Conservation (phyloP, 30 jellyfish, hydroid and myxozoan species). For the Aurelia aurita region DNA sequence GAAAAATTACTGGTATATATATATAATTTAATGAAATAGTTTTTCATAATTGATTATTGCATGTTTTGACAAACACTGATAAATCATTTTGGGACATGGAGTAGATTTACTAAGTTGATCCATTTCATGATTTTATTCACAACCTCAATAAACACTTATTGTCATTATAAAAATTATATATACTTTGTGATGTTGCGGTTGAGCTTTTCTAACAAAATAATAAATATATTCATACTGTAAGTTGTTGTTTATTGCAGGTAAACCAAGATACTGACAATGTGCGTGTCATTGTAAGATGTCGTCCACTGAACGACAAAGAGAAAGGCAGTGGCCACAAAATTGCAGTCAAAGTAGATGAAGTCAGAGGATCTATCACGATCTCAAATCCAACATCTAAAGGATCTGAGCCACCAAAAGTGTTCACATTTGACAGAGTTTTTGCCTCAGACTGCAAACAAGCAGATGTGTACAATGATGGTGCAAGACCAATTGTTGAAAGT, state of each 20-base stretch:
- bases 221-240: background rate
- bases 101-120: too few relatives aligned
- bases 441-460: conserved; percentile 98
- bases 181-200: too few relatives aligned
- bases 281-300: conserved; percentile 94
- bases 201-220: too few relatives aligned
- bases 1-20: too few relatives aligned
- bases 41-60: too few relatives aligned
- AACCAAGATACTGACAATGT: conserved; percentile 82
- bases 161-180: too few relatives aligned
- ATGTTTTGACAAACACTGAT: too few relatives aligned
- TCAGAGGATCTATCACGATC: conserved; percentile 81
- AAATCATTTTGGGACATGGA: too few relatives aligned
- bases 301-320: conserved; percentile 95
- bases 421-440: conserved; percentile 92
- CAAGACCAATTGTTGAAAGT: conserved; percentile 97
- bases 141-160: too few relatives aligned
- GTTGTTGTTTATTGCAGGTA: conserved; percentile 4
- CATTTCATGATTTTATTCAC: too few relatives aligned
- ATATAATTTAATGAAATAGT: too few relatives aligned
- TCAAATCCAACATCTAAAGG: conserved; percentile 57
- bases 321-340: conserved; percentile 62
- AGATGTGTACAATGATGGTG: conserved; percentile 95
- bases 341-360: conserved; percentile 91
- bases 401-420: conserved; percentile 90